Base-by-base conservation (phyloP, 2,888 invertebrate species). In the Stenichneumon culpator region DNA sequence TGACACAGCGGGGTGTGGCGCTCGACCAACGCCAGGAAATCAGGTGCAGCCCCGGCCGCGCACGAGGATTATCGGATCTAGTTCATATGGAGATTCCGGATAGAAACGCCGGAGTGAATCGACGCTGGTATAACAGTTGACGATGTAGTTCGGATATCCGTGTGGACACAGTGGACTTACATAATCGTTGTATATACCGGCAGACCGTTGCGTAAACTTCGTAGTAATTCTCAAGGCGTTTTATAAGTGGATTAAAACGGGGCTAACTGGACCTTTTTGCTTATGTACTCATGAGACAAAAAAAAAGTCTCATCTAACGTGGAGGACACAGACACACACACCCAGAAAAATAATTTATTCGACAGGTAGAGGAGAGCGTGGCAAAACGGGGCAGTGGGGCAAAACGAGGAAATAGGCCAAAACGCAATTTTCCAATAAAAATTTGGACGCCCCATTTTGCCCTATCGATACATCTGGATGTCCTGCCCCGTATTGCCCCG, bases 1-100 rank as follows among this genome's bases (percentile, higher is more conserved):
- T 22, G 57, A 57, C 22, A 57, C 57, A 22, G 14, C 57, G 22
- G 25, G 57, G 57, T 57, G 57, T 25, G 57, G 19, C 57, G 3
- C 3, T 57, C 22, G 57, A 14, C 9, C 57, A 14, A 57, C 57
- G 50, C 50, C 32, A 19, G 22, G 65, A 28, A 65, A 50, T 75
- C 75, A 65, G 65, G 65, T 65, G 65, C 36, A 57, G 14, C 22
- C 22, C 22, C 19, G 22, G 22, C 11, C 22, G 25, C 19, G 16
- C 28, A 9, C 32, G 68, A 44, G 68, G 78, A 57, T 78, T 78
- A 68, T 68, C 54, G 44, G 54, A 78, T 78, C 16, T 54, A 78
- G 28, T 57, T 78, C 28, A 54, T 68, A 78, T 57, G 68, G 68
- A 78, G 68, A 78, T 68, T 57, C 50, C 50, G 9, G 39, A 36